These are phyloP conservation scores for Drosophila prostipennis DNA, from an alignment of 2,888 invertebrate species.

Conservation along the genomic window DNA sequence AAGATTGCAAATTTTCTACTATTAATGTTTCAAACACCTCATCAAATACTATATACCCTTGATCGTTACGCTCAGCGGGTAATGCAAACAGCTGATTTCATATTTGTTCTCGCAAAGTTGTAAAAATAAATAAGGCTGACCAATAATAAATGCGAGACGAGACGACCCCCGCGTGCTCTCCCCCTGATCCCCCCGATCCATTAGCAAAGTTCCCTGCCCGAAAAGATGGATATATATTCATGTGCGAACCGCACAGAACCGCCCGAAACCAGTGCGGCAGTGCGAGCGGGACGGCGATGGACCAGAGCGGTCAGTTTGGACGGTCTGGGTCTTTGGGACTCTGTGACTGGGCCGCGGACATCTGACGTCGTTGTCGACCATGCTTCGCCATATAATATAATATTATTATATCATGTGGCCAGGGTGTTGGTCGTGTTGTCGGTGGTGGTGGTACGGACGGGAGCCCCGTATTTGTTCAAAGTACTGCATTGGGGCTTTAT, in stretches of 20 bases:
- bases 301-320: conserved; percentile 20
- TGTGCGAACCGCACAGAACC: conserved; percentile 29
- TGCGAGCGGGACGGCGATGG: conserved; percentile 15
- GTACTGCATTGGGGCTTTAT: conserved; percentile 71
- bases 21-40: conserved; percentile 15
- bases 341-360: conserved; percentile 20
- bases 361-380: conserved; percentile 29
- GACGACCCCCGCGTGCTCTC: conserved; percentile 7
- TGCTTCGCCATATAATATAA: conserved; percentile 17
- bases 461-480: conserved; percentile 61
- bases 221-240: conserved; percentile 29
- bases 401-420: conserved; percentile 27
- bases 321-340: conserved; percentile 22
- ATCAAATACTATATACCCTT: conserved; percentile 25
- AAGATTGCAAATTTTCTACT: conserved; percentile 1
- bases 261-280: conserved; percentile 41
- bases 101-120: conserved; percentile 29
- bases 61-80: conserved; percentile 29
- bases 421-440: background rate
- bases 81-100: conserved; percentile 33
- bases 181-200: background rate
- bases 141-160: conserved; percentile 35
- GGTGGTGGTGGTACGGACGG: background rate
- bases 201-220: conserved; percentile 39
- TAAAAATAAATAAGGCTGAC: conserved; percentile 34